A percentile compares a stretch with the other conserved stretches of the same genome.
phyloP scores from a whole-genome alignment of 1,140 invertebrate species.

The Phortica variegata region DNA sequence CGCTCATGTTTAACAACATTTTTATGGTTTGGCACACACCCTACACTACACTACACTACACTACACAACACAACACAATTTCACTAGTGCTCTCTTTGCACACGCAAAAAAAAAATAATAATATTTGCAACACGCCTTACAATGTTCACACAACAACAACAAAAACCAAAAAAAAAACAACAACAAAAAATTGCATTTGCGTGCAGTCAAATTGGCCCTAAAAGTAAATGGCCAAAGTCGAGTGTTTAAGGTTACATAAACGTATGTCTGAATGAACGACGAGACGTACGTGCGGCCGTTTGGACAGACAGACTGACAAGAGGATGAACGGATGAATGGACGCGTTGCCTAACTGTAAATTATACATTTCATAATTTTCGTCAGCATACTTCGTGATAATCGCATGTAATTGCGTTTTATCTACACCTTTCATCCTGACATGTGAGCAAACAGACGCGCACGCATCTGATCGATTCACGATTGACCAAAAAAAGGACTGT shows the following conservation, averaged over 20 bases:
- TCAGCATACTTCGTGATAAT: constrained; percentile 53
- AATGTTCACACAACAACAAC: not conserved
- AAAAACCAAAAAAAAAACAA: not conserved
- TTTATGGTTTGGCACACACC: constrained; percentile 57
- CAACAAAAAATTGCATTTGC: not conserved
- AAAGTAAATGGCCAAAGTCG: constrained; percentile 22
- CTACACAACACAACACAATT: not conserved
- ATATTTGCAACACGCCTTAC: not conserved
- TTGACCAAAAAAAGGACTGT: constrained; percentile 15
- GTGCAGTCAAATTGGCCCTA: not conserved
- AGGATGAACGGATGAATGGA: constrained; percentile 1
- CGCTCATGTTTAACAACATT: constrained; percentile 52
- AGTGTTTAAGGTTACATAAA: constrained; percentile 8
- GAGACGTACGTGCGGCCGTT: not conserved
- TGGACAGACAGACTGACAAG: not conserved
- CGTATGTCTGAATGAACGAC: not conserved
- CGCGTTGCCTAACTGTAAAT: constrained; percentile 48
- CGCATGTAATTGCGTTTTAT: constrained; percentile 57
- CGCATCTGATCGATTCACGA: constrained; percentile 8
- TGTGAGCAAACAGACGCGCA: constrained; percentile 43
- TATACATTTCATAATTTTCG: constrained; percentile 57
- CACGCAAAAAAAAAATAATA: too few relatives aligned
- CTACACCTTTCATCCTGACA: constrained; percentile 55
- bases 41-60: constrained; percentile 23
- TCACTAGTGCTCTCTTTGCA: too few relatives aligned